phyloP scores from a whole-genome alignment of 2,888 invertebrate genomes.

The Pyrrhosoma nymphula region DNA sequence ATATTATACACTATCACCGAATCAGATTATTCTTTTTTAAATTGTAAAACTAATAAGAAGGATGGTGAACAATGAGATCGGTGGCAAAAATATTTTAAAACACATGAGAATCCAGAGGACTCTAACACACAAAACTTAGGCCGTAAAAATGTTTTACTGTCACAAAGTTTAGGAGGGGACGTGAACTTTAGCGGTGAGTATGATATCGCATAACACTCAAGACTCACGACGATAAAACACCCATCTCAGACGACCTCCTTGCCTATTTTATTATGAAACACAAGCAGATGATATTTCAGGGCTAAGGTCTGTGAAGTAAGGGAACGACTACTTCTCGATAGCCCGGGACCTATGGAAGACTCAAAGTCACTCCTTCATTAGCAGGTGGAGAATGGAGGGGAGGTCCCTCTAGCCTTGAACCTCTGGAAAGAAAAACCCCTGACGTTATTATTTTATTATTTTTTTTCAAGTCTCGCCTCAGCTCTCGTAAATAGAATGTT shows the following conservation, averaged over 20 bases:
- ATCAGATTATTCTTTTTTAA: too few species aligned
- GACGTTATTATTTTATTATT: not conserved
- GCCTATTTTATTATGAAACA: not conserved
- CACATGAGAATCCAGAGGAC: not conserved
- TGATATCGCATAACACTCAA: not conserved
- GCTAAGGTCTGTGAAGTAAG: not conserved
- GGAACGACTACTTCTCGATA: not conserved
- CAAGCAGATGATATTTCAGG: not conserved
- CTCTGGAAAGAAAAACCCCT: not conserved
- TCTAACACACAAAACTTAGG: not conserved
- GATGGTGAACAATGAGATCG: not conserved
- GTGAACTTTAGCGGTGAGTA: not conserved
- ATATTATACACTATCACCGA: too few species aligned
- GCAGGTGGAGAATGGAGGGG: not conserved
- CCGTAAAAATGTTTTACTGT: not conserved
- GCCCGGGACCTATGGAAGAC: not conserved
- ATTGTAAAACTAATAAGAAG: not conserved
- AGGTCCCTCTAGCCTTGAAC: not conserved
- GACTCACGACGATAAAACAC: not conserved
- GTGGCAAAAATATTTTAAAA: not conserved
- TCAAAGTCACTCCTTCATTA: not conserved
- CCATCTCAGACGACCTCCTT: not conserved
- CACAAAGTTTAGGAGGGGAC: not conserved
- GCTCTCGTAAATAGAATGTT: slow-evolving; percentile 7
- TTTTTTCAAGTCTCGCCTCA: not conserved